These are phyloP conservation scores for Theocolax elegans DNA, from an alignment of 1,140 invertebrate genomes.

Conservation along the genomic window DNA sequence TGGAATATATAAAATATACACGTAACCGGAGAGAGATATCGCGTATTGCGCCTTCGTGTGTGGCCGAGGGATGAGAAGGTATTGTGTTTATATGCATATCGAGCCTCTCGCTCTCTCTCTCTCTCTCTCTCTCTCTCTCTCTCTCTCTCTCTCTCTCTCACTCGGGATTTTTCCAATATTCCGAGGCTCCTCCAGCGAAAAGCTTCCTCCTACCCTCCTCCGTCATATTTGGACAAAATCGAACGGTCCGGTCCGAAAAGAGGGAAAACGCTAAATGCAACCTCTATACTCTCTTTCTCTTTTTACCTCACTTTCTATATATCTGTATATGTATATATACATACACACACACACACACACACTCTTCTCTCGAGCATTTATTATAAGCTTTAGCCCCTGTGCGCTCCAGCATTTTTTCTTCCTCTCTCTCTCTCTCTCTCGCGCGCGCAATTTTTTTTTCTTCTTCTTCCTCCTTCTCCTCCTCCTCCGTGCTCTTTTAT, in stretches of 20 bases:
- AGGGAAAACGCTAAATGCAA: slow-evolving; percentile 40
- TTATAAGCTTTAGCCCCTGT: slow-evolving; percentile 57
- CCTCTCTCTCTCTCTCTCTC: not conserved
- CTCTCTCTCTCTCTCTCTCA: slow-evolving; percentile 29
- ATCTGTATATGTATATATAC: too few species aligned
- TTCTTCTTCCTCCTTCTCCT: not conserved
- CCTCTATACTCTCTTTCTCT: too few species aligned
- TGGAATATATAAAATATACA: slow-evolving; percentile 58
- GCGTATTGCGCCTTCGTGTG: slow-evolving; percentile 4
- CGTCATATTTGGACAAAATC: slow-evolving; percentile 62
- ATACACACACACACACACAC: too few species aligned
- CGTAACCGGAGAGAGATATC: slow-evolving; percentile 48
- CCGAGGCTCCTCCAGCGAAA: slow-evolving; percentile 52
- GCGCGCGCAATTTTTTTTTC: not conserved
- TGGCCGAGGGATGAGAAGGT: slow-evolving; percentile 43
- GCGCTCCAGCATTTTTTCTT: slow-evolving; percentile 24
- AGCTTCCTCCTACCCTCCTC: slow-evolving; percentile 39
- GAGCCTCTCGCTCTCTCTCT: slow-evolving; percentile 42
- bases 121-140: slow-evolving; percentile 9
- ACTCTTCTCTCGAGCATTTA: slow-evolving; percentile 58
- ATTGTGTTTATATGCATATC: slow-evolving; percentile 62
- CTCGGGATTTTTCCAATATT: slow-evolving; percentile 62
- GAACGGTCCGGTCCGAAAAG: slow-evolving; percentile 49
- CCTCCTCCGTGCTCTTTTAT: not conserved
- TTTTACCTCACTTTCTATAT: too few species aligned